Percentiles rank a stretch among this genome's conserved stretches.
Evolutionary conservation across 2,113 vertebrate species (phyloP).

Genomic region (Rafetus swinhoei): DNA sequence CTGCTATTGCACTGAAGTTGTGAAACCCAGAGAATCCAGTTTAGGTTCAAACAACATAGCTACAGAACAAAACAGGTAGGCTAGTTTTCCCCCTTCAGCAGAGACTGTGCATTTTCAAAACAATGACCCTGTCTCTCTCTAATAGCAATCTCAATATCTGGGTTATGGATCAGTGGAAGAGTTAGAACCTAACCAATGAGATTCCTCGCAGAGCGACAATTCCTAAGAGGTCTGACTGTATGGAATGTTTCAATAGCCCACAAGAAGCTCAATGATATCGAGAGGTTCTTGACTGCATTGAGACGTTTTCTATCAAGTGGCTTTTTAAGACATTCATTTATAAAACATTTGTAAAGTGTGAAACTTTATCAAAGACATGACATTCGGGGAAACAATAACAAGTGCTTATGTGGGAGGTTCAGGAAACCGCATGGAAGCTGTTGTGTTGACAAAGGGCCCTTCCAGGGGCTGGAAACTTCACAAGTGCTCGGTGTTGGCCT

Average conservation of each 20-base stretch:
- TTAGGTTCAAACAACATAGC: background rate
- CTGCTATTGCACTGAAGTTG: background rate
- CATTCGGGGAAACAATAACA: background rate
- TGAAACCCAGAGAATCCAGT: background rate
- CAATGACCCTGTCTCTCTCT: background rate
- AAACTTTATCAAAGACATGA: background rate
- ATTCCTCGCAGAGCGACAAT: too few species aligned
- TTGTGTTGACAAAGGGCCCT: background rate
- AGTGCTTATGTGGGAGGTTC: rapidly evolving
- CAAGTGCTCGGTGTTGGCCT: background rate
- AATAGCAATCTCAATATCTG: background rate
- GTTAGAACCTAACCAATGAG: background rate
- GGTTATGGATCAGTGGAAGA: background rate
- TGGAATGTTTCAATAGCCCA: background rate
- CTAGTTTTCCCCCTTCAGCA: background rate
- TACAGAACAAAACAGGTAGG: background rate
- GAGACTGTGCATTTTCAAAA: background rate
- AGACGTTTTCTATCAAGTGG: background rate
- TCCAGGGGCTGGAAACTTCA: background rate
- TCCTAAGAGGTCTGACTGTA: background rate
- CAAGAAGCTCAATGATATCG: background rate
- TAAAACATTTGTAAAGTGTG: background rate
- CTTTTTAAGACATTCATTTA: background rate
- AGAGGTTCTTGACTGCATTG: background rate
- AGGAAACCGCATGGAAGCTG: background rate